These are phyloP conservation scores for Condylura cristata DNA, from an alignment of 2,113 vertebrate species.

Conservation along the genomic window DNA sequence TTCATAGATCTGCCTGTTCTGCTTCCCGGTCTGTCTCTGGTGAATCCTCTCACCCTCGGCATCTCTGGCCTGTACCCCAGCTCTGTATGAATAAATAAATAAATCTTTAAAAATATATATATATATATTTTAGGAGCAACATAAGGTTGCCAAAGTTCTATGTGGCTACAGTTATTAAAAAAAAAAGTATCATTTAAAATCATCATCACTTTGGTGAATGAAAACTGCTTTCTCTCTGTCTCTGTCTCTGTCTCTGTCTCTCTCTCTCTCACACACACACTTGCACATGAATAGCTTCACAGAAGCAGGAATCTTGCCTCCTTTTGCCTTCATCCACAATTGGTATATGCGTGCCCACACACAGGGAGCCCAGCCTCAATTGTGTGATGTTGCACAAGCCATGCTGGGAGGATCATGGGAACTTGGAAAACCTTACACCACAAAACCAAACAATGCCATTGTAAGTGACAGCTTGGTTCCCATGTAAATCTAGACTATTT, in stretches of 20 bases:
- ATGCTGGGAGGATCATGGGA: not conserved
- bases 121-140: not conserved
- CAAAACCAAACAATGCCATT: not conserved
- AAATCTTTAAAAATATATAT: not conserved
- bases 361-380: not conserved
- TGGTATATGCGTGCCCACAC: not conserved
- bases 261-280: not conserved
- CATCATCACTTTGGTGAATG: not conserved
- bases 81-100: no score
- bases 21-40: no score
- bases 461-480: not conserved
- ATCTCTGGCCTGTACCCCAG: no score
- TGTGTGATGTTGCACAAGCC: not conserved
- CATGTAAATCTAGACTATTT: not conserved
- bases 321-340: not conserved
- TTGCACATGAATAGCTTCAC: not conserved
- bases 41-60: no score
- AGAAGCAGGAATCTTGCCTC: not conserved
- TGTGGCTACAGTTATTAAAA: constrained; percentile 20
- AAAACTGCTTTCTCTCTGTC: not conserved
- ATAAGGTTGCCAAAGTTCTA: not conserved
- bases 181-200: not conserved
- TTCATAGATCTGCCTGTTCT: no score
- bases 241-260: no score
- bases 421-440: not conserved